Evolutionary conservation across 2,113 vertebrate species (phyloP).

Genomic region (Thomomys bottae): DNA sequence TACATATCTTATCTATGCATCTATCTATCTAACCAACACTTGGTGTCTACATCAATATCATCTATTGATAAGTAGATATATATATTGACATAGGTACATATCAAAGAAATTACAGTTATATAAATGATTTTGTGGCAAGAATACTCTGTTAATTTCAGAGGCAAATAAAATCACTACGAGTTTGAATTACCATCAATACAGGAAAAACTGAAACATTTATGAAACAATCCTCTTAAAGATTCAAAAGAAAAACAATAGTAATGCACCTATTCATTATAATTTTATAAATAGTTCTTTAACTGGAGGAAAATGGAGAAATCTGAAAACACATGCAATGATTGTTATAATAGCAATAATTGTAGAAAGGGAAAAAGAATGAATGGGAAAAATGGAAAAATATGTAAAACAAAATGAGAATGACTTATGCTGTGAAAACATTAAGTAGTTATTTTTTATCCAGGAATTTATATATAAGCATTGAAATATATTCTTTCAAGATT

Average conservation of each 20-base stretch:
- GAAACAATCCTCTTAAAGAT: background rate
- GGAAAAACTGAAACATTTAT: conserved; percentile 1
- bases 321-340: background rate
- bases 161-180: background rate
- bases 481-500: background rate
- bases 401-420: background rate
- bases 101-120: background rate
- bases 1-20: background rate
- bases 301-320: background rate
- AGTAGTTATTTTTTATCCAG: background rate
- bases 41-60: background rate
- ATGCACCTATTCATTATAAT: too few relatives aligned
- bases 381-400: background rate
- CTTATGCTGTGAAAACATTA: background rate
- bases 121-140: background rate
- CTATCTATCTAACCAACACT: too few relatives aligned
- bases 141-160: background rate
- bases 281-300: background rate
- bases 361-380: background rate
- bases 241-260: conserved; percentile 28
- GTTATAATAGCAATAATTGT: background rate
- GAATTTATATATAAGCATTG: background rate
- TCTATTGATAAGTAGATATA: background rate
- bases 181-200: background rate
- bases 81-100: background rate